Evolutionary conservation across 2,888 invertebrate species (phyloP).

Genomic region (Chorisops tibialis): DNA sequence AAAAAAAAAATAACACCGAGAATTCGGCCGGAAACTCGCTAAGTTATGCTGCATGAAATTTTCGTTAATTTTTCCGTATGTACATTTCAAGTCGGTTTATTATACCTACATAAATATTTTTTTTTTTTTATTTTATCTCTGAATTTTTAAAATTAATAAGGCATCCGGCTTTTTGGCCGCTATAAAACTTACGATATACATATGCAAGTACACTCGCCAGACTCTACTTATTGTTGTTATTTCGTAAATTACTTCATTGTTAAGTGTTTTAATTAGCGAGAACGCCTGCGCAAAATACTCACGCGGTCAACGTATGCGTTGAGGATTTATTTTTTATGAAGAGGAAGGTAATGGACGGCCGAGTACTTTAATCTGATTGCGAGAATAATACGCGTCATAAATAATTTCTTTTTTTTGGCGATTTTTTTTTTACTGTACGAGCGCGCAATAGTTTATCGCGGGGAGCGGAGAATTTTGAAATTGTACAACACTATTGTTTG

Average conservation of each 20-base stretch:
- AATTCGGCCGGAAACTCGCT: conserved; percentile 3
- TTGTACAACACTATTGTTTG: no score
- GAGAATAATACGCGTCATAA: conserved; percentile 1
- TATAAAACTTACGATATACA: not conserved
- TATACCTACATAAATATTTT: not conserved
- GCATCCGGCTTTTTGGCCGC: conserved; percentile 5
- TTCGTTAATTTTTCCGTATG: not conserved
- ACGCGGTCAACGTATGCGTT: conserved; percentile 6
- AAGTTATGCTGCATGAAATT: conserved; percentile 10
- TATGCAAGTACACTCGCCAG: conserved; percentile 3
- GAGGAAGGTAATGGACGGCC: not conserved
- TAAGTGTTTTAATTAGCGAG: conserved; percentile 24
- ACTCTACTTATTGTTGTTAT: conserved; percentile 6
- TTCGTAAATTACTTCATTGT: conserved; percentile 16
- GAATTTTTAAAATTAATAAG: not conserved
- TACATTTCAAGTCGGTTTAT: not conserved
- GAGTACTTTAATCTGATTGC: conserved; percentile 1
- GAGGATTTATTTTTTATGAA: not conserved
- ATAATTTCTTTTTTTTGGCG: not conserved
- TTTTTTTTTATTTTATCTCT: not conserved
- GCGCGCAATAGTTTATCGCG: no score
- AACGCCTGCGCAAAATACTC: conserved; percentile 24
- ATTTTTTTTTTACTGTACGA: no score
- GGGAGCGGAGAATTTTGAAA: no score
- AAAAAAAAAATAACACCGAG: not conserved